Conservation (phyloP, 2,797 vertebrate species). For the Phoxinus dragarum region DNA sequence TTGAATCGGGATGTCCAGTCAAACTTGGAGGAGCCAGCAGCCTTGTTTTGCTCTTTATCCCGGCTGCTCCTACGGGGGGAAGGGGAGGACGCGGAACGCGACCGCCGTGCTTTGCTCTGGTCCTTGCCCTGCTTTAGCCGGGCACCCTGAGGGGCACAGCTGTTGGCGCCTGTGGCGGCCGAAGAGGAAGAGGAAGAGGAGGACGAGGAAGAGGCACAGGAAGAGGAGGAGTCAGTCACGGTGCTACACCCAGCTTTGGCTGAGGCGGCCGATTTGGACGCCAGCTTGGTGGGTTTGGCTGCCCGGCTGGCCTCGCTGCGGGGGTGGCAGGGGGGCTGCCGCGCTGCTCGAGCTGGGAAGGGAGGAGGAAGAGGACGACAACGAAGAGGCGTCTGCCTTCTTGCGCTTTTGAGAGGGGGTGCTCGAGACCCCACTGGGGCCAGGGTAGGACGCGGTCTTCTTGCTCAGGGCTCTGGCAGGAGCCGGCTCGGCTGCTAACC, state of each 20-base stretch:
- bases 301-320: conserved; percentile 91
- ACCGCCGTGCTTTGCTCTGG: conserved; percentile 95
- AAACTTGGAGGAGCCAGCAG: conserved; percentile 96
- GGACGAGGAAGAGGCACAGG: conserved; percentile 96
- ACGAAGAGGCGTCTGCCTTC: conserved; percentile 85
- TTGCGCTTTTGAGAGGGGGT: conserved; percentile 92
- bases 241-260: conserved; percentile 99
- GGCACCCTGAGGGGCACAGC: conserved; percentile 86
- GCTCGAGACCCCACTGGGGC: conserved; percentile 84
- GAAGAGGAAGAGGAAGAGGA: conserved; percentile 89
- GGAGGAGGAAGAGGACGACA: conserved; percentile 62
- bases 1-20: conserved; percentile 99
- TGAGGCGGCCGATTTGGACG: conserved; percentile 99
- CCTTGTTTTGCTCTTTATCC: conserved; percentile 93
- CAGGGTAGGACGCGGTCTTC: conserved; percentile 79
- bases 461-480: conserved; percentile 80
- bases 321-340: conserved; percentile 89
- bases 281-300: conserved; percentile 99
- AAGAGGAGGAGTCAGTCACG: conserved; percentile 97
- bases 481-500: conserved; percentile 80
- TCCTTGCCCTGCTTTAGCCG: conserved; percentile 99
- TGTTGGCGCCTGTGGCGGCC: conserved; percentile 76
- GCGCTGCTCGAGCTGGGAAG: conserved; percentile 89
- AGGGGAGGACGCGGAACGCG: conserved; percentile 96
- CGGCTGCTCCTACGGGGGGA: conserved; percentile 97